Percentiles rank a stretch among this genome's conserved stretches.
Evolutionary conservation across 2,113 vertebrate genomes (phyloP).

Genomic region (Zosterops borbonicus): DNA sequence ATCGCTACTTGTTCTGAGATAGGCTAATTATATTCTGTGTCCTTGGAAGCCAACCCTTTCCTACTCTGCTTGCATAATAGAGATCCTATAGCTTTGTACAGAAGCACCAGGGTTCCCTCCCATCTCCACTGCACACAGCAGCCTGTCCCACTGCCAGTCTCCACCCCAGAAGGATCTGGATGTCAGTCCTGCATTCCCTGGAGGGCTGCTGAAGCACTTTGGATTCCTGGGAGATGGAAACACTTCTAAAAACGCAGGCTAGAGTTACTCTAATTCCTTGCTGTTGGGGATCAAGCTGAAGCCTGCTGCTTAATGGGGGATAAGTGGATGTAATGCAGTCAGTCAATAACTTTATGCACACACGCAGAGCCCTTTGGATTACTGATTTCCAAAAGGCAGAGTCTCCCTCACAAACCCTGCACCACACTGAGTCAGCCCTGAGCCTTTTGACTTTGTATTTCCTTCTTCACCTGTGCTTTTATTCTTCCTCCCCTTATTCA

Average conservation of each 20-base stretch:
- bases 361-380: constrained; percentile 9
- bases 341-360: constrained; percentile 40
- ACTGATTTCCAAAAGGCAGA: constrained; percentile 28
- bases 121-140: background rate
- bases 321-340: constrained; percentile 56
- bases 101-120: background rate
- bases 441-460: constrained; percentile 44
- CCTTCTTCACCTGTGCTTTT: constrained; percentile 20
- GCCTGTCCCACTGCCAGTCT: constrained; percentile 4
- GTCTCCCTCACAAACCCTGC: constrained; percentile 2
- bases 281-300: constrained; percentile 49
- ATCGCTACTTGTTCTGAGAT: background rate
- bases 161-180: background rate
- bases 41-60: constrained; percentile 48
- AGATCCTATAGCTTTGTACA: background rate
- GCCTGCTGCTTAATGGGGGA: constrained; percentile 63
- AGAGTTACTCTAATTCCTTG: constrained; percentile 53
- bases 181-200: constrained; percentile 35
- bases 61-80: background rate
- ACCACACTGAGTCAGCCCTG: constrained; percentile 40
- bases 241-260: constrained; percentile 28
- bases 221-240: constrained; percentile 46
- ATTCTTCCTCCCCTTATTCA: background rate
- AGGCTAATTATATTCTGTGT: constrained; percentile 38
- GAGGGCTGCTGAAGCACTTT: constrained; percentile 37